Evolutionary conservation across 2,888 invertebrate species (phyloP).

Genomic region (Adineta ricciae): DNA sequence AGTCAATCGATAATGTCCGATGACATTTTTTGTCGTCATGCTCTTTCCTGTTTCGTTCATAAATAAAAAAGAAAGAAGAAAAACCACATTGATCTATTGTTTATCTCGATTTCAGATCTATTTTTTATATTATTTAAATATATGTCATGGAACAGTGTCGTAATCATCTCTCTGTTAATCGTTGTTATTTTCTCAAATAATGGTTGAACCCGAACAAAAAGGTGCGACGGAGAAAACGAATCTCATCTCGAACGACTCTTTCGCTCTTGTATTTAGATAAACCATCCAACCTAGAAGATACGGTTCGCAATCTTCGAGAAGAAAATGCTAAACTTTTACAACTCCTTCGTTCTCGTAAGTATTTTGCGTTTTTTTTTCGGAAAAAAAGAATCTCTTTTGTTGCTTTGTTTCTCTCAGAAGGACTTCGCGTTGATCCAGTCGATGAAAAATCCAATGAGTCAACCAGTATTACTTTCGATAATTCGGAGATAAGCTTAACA

Average conservation of each 20-base stretch:
- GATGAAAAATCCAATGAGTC: background rate
- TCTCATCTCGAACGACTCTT: too few species aligned
- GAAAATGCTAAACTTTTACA: background rate
- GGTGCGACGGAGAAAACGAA: background rate
- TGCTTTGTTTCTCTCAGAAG: background rate
- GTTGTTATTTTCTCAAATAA: background rate
- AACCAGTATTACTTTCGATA: background rate
- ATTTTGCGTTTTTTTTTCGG: background rate
- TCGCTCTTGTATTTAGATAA: background rate
- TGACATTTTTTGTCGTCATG: conserved; percentile 4
- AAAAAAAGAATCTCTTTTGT: background rate
- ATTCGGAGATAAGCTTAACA: conserved; percentile 5
- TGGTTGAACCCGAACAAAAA: conserved; percentile 7
- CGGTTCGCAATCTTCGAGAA: conserved; percentile 2
- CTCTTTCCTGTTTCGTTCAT: background rate
- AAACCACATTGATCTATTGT: background rate
- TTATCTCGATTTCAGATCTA: background rate
- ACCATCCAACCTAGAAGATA: background rate
- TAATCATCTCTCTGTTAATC: background rate
- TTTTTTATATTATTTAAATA: conserved; percentile 11
- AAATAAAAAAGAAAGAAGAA: background rate
- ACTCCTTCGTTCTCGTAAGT: conserved; percentile 9
- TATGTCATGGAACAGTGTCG: conserved; percentile 14
- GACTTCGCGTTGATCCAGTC: background rate
- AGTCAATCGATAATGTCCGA: background rate